Conservation (phyloP, 2,888 invertebrate species). For the Lissonota sp. region DNA sequence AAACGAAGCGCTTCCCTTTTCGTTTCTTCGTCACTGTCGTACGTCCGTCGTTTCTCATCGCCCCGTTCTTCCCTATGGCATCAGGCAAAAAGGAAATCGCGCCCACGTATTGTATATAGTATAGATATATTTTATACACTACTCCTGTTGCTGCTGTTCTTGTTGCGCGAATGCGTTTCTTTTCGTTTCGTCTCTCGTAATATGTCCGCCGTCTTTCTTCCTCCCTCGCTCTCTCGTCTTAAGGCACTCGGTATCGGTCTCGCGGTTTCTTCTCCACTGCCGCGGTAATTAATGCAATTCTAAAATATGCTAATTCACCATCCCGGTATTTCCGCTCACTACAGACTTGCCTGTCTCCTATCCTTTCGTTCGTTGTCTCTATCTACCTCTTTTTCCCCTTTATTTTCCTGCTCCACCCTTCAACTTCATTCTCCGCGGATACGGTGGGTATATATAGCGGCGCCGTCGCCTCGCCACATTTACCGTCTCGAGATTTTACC, state of each 20-base stretch:
- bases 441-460: conserved; percentile 57
- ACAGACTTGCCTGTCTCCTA: conserved; percentile 38
- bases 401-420: neutral
- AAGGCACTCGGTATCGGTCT: conserved; percentile 52
- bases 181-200: conserved; percentile 23
- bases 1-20: conserved; percentile 60
- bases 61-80: conserved; percentile 19
- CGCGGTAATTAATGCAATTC: conserved; percentile 77
- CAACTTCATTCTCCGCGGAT: conserved; percentile 33
- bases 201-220: conserved; percentile 6
- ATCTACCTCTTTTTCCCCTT: conserved; percentile 6
- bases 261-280: conserved; percentile 54
- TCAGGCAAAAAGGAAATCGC: conserved; percentile 49
- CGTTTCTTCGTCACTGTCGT: conserved; percentile 59
- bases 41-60: conserved; percentile 56
- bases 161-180: conserved; percentile 25
- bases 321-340: conserved; percentile 60
- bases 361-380: conserved; percentile 27
- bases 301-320: conserved; percentile 77
- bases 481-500: conserved; percentile 75
- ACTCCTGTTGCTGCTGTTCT: conserved; percentile 41
- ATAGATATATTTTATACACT: neutral
- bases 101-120: conserved; percentile 52
- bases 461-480: conserved; percentile 67
- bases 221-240: conserved; percentile 23